These are phyloP conservation scores for Nematostella vectensis DNA, from an alignment of 92 coral and sea anemone species.

Conservation along the genomic window DNA sequence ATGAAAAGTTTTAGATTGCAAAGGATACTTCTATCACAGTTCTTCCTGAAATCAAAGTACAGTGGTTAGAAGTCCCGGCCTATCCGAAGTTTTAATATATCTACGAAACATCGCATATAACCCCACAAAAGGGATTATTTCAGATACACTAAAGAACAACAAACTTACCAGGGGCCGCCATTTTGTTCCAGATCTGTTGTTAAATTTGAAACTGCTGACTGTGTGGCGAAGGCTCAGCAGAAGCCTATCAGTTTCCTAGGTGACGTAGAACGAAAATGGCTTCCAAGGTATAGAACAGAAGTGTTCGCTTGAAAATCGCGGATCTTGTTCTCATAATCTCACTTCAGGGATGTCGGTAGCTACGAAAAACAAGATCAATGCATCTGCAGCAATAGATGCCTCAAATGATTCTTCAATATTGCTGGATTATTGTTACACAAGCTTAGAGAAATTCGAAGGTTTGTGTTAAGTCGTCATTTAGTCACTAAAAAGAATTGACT, in stretches of 20 bases:
- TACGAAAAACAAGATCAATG: constrained; percentile 47
- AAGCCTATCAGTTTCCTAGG: neutral
- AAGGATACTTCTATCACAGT: constrained; percentile 97
- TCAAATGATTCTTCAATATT: constrained; percentile 60
- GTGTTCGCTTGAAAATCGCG: constrained; percentile 4
- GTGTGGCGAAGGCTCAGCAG: constrained; percentile 12
- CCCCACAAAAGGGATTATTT: too few relatives aligned
- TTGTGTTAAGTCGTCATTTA: too few relatives aligned
- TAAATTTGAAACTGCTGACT: constrained; percentile 36
- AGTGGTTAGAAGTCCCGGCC: too few relatives aligned
- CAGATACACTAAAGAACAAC: neutral
- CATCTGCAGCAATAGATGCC: constrained; percentile 70
- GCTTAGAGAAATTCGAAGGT: constrained; percentile 70
- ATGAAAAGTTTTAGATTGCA: too few relatives aligned
- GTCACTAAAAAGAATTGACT: too few relatives aligned
- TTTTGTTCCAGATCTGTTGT: constrained; percentile 20
- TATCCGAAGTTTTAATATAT: too few relatives aligned
- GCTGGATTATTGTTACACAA: constrained; percentile 71
- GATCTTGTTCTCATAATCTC: neutral
- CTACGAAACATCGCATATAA: too few relatives aligned
- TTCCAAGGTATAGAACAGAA: constrained; percentile 15
- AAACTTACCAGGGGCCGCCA: constrained; percentile 51
- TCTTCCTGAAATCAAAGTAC: constrained; percentile 53
- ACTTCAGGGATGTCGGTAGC: constrained; percentile 19
- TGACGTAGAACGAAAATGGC: constrained; percentile 12